Base-by-base conservation (phyloP, 2,113 vertebrate genomes). In the Neotoma lepida region DNA sequence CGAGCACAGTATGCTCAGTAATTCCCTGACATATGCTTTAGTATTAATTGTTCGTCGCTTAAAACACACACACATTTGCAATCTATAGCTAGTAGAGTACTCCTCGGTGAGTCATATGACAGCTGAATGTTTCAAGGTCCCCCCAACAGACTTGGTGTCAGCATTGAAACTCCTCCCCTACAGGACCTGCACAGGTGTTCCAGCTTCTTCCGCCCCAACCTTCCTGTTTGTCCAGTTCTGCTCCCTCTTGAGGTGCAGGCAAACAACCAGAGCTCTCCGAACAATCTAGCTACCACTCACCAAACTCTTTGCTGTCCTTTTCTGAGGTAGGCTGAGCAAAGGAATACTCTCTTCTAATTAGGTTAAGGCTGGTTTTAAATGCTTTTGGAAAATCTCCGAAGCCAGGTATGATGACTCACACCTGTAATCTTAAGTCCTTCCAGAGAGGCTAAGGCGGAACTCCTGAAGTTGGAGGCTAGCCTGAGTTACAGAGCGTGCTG, bases 1-100 rank as follows among this genome's bases (percentile, higher is more conserved):
- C 28, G 33, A 89, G 66, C 46, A 39, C 39, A 78, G 86, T 76
- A 70, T 26, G 39, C 89, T 81, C 85, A 85, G 61, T 82, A 85
- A 84, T 63, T 91, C 89, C 96, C 82, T 89, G 49, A 77, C 82
- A n/a, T 51, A 86, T 54, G 89, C 84, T 89, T 91, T 71, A 71
- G 85, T 84, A 74, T 94, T 74, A 77, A 92, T 78, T 89, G 63
- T 77, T 70, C 58, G 73, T 92, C 46, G 90, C 13, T 80, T 54
- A 88, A 89, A 51, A 88, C 81, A 74, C 82, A 54, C 49, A 82
- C 93, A 74, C 74, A 39, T 30, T 24, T 77, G 63, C 76, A 89
- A 14, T 49, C 44, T 78, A 73, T 87, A 33, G 80, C 93, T 74
- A n/a, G 56, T 30, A 46, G n/a, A 41, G 92, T 30, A 66, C 35